Conservation (phyloP, 1,140 invertebrate species). For the Periplaneta americana region DNA sequence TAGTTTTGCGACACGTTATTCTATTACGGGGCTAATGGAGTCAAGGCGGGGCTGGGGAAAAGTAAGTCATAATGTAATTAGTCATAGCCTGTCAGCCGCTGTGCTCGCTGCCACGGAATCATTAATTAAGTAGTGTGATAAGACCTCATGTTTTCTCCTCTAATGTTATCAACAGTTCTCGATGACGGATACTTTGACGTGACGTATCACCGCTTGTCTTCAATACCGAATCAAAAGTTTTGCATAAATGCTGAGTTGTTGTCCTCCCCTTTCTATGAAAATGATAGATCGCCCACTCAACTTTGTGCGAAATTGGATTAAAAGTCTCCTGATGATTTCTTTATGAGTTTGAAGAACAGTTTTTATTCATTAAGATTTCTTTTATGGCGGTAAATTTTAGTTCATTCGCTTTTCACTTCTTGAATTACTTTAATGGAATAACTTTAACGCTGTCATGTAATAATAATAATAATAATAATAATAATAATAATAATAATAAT, state of each 20-base stretch:
- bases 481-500: no score
- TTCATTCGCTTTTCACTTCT: no score
- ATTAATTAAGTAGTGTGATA: background rate
- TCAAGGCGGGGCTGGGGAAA: background rate
- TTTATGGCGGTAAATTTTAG: no score
- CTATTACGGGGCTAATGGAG: background rate
- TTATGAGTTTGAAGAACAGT: no score
- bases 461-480: no score
- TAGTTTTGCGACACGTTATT: background rate
- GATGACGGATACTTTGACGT: background rate
- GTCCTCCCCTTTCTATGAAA: background rate
- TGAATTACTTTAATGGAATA: no score
- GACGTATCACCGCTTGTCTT: background rate
- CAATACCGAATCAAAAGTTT: background rate
- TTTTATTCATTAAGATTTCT: no score
- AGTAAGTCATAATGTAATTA: background rate
- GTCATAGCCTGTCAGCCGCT: background rate
- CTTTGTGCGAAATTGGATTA: no score
- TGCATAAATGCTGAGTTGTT: background rate
- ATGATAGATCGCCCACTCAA: no score
- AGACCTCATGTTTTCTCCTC: background rate
- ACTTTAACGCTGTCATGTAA: no score
- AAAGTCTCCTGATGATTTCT: no score
- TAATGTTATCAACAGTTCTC: background rate
- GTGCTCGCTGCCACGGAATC: background rate